Base-by-base conservation (phyloP, 92 coral and sea anemone species). In the Palythoa grandiflora region DNA sequence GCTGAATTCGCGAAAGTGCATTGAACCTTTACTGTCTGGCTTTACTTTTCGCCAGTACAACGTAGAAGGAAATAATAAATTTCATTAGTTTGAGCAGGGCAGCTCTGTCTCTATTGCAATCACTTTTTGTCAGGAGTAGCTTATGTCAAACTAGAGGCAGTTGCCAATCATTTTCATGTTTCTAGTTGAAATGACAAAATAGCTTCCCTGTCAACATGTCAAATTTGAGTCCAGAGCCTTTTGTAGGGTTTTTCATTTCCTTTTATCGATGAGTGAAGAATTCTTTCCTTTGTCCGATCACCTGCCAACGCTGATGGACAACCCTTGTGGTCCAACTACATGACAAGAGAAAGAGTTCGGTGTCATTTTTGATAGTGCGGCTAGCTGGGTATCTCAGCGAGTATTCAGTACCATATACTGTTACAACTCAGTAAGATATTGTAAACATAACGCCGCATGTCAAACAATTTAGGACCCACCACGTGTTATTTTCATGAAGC, bases 341-440 rank as follows among this genome's bases (percentile, higher is more conserved):
- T 78, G 70, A 78, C 83, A 57, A 21, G 20, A 9, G 59, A 57
- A 78, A 78, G 44, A 57, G 68, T 53, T 78, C 28, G 51, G 38
- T 16, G 15, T 28, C 28, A 28, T 28, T 28, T 28, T 35, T 40
- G 38, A 16, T 20, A 63, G 36, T 78, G 28, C 37, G 83, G 55
- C 44, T 78, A 10, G 14, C 44, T 78, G 19, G 14, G 70, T 78
- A 55, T n/a, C 59, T 38, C 68, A 44, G 71, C 70, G 53, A 78
- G 21, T 38, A 57, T 38, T 2, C 68, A 15, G 83, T 9, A 37
- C 28, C 38, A 78, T 55, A 78, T 78, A 55, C 70, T n/a, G 47
- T 78, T 78, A 78, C 83, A 78, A 37, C 83, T 57, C 83, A 21
- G 83, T 78, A 47, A 78, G 83, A 78, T 17, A 38, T 20, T 20